These are phyloP conservation scores for Nephrotoma guestfalica DNA, from an alignment of 2,888 invertebrate genomes.

Conservation along the genomic window DNA sequence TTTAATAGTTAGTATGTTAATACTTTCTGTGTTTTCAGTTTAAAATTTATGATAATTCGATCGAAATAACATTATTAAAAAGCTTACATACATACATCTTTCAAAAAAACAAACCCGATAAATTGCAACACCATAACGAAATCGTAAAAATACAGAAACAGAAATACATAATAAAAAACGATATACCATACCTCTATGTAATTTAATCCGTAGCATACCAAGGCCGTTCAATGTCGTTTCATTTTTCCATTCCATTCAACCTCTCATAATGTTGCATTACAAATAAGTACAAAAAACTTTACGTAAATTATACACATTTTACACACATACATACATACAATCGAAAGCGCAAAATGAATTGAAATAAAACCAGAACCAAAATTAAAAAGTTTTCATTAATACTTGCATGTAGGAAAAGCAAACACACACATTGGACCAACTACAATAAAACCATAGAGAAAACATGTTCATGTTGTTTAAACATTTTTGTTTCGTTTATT, in stretches of 20 bases:
- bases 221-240: conserved; percentile 4
- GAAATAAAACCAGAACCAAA: background rate
- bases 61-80: background rate
- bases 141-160: background rate
- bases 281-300: background rate
- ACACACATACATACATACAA: background rate
- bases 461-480: background rate
- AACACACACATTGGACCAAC: background rate
- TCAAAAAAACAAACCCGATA: background rate
- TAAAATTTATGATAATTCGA: background rate
- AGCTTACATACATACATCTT: background rate
- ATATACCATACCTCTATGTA: background rate
- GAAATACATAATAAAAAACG: background rate
- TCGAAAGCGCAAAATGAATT: background rate
- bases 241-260: background rate
- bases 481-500: background rate
- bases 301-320: background rate
- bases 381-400: background rate
- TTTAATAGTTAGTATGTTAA: background rate
- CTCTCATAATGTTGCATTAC: background rate
- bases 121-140: conserved; percentile 1
- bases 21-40: background rate
- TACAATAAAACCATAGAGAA: background rate
- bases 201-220: background rate
- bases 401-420: background rate